Percentiles rank a stretch among this genome's conserved stretches.
Evolutionary conservation across 1,140 invertebrate genomes (phyloP).

Genomic region (Ceratosolen fusciceps): DNA sequence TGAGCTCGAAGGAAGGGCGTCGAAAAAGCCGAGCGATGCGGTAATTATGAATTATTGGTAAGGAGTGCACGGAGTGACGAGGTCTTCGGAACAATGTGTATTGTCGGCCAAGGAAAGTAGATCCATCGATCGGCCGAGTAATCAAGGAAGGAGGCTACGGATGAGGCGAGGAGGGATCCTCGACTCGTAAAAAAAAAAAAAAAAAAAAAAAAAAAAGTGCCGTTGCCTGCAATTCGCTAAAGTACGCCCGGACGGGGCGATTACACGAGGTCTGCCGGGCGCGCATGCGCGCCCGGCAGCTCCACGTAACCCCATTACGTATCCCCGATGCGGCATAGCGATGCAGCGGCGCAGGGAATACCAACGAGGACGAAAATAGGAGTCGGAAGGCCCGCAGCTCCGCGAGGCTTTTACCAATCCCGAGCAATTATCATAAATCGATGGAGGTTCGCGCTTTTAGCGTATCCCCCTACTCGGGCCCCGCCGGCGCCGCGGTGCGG

Average conservation of each 20-base stretch:
- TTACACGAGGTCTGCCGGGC: not conserved
- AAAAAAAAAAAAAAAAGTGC: no score
- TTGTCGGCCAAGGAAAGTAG: not conserved
- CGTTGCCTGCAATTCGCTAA: not conserved
- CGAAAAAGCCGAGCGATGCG: no score
- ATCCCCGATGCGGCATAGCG: no score
- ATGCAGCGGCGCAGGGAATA: not conserved
- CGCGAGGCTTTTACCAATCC: not conserved
- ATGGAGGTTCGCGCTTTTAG: not conserved
- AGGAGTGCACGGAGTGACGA: no score
- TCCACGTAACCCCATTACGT: no score
- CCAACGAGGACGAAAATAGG: not conserved
- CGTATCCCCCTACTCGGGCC: not conserved
- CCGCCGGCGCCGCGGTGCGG: not conserved
- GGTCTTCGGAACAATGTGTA: not conserved
- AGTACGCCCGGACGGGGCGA: not conserved
- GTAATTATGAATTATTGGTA: not conserved
- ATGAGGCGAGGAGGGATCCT: not conserved
- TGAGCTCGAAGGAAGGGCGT: no score
- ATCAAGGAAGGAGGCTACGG: not conserved
- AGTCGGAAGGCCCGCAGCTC: not conserved
- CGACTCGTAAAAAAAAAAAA: no score
- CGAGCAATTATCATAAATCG: constrained; percentile 8
- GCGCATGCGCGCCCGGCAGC: not conserved
- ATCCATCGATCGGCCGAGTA: no score